Evolutionary conservation across 1,140 invertebrate genomes (phyloP).

Genomic region (Drosophila sulfurigaster): DNA sequence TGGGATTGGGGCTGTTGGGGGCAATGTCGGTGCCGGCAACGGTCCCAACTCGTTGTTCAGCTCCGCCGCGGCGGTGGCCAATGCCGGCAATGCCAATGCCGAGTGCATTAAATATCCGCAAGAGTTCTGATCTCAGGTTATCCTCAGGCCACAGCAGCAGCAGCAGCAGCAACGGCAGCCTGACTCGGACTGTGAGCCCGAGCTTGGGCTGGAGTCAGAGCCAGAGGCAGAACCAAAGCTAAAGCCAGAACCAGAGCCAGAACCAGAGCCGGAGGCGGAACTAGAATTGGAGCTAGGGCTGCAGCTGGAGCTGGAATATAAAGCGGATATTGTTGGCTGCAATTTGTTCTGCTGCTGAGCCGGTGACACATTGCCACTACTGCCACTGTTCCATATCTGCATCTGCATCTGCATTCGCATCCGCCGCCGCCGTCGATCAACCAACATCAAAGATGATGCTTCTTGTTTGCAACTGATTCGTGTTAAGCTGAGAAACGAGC

Average conservation of each 20-base stretch:
- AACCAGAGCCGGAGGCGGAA: too few species aligned
- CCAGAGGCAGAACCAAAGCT: conserved; percentile 61
- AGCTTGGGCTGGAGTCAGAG: conserved; percentile 37
- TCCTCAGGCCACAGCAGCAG: conserved; percentile 68
- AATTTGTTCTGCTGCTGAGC: conserved; percentile 76
- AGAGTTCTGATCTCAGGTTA: conserved; percentile 85
- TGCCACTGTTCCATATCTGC: conserved; percentile 7
- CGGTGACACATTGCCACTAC: conserved; percentile 23
- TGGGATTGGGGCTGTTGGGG: conserved; percentile 7
- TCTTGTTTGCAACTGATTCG: conserved; percentile 85
- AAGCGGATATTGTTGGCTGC: conserved; percentile 71
- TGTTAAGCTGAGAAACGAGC: conserved; percentile 83
- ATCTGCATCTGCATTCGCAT: conserved; percentile 44
- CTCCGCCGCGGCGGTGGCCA: conserved; percentile 58
- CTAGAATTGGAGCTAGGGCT: conserved; percentile 53
- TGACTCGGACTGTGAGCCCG: conserved; percentile 22
- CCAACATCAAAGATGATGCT: conserved; percentile 78
- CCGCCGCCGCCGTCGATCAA: conserved; percentile 75
- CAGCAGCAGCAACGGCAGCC: conserved; percentile 34
- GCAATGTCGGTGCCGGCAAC: conserved; percentile 44
- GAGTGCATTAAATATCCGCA: conserved; percentile 85
- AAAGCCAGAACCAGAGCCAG: conserved; percentile 37
- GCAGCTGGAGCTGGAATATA: conserved; percentile 66
- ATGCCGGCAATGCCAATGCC: conserved; percentile 72
- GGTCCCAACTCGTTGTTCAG: conserved; percentile 71